A percentile compares a stretch with the other conserved stretches of the same genome.
phyloP scores from a whole-genome alignment of 2,888 invertebrate species.

The Drosophila hamatofila region DNA sequence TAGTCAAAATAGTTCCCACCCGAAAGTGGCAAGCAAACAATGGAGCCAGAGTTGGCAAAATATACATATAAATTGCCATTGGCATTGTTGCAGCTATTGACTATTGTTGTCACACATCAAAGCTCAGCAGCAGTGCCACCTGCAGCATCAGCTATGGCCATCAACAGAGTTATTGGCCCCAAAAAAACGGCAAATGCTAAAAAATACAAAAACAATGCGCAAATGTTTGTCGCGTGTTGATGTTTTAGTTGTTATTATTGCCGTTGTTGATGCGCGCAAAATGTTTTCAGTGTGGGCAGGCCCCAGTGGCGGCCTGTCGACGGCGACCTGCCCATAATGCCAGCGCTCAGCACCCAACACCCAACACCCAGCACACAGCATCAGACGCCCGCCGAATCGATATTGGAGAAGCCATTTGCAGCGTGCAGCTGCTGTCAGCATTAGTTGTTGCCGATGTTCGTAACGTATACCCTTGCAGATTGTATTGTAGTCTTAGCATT shows the following conservation, averaged over 20 bases:
- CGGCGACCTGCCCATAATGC: slow-evolving; percentile 37
- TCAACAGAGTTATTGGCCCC: slow-evolving; percentile 79
- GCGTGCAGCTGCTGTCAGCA: slow-evolving; percentile 52
- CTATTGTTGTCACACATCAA: slow-evolving; percentile 79
- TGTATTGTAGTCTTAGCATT: background rate
- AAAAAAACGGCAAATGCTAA: slow-evolving; percentile 77
- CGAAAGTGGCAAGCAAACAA: slow-evolving; percentile 20
- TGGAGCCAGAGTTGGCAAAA: slow-evolving; percentile 43
- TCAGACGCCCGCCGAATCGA: slow-evolving; percentile 56
- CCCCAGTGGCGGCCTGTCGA: slow-evolving; percentile 29
- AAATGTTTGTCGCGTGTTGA: slow-evolving; percentile 72
- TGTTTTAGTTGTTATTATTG: slow-evolving; percentile 43
- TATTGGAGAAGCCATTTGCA: slow-evolving; percentile 58
- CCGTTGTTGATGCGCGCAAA: slow-evolving; percentile 67
- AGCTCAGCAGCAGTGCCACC: slow-evolving; percentile 55
- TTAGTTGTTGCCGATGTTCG: slow-evolving; percentile 45
- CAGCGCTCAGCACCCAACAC: slow-evolving; percentile 19
- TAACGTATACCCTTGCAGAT: slow-evolving; percentile 12
- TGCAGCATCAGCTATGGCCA: slow-evolving; percentile 66
- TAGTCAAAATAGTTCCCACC: slow-evolving; percentile 51
- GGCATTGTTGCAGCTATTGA: slow-evolving; percentile 71
- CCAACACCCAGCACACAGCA: slow-evolving; percentile 25
- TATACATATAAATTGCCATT: slow-evolving; percentile 65
- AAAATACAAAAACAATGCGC: slow-evolving; percentile 63
- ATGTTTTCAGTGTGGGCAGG: slow-evolving; percentile 68